Percentiles rank a stretch among this genome's conserved stretches.
Evolutionary conservation across 2,113 vertebrate species (phyloP).

Genomic region (Xyrauchen texanus): DNA sequence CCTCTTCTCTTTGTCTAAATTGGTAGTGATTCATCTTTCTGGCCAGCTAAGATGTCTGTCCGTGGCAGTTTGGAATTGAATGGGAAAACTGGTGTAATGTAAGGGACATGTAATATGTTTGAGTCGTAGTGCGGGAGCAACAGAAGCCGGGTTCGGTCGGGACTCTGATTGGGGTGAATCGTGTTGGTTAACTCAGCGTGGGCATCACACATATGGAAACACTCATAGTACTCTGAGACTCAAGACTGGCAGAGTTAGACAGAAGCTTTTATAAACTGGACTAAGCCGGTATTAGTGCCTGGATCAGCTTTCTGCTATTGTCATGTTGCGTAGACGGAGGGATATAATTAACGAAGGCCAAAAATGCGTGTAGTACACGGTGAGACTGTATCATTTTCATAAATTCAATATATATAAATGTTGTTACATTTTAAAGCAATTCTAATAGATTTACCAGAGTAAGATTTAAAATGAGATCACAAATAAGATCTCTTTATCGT

Average conservation of each 20-base stretch:
- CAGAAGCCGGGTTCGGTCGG: constrained; percentile 39
- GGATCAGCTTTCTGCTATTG: constrained; percentile 50
- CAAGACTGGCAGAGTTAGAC: constrained; percentile 43
- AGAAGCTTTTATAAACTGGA: constrained; percentile 52
- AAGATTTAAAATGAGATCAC: no score
- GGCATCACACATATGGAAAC: constrained; percentile 57
- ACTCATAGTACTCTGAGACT: constrained; percentile 40
- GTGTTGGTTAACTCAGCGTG: constrained; percentile 32
- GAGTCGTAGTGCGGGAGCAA: constrained; percentile 38
- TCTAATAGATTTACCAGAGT: neutral
- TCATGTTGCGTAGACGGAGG: constrained; percentile 41
- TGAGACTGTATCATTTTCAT: no score
- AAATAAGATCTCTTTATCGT: no score
- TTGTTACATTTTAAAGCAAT: neutral
- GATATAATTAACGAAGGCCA: constrained; percentile 44
- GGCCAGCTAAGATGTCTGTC: constrained; percentile 41
- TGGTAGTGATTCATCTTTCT: constrained; percentile 49
- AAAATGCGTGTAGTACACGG: constrained; percentile 30
- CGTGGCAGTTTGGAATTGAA: constrained; percentile 42
- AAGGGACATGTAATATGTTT: constrained; percentile 39
- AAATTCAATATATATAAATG: neutral
- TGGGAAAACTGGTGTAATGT: constrained; percentile 28
- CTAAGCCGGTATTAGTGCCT: constrained; percentile 40
- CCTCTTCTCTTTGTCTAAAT: constrained; percentile 47
- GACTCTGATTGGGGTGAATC: constrained; percentile 51